Conservation (phyloP, 2,888 invertebrate genomes). For the Idaea aversata region DNA sequence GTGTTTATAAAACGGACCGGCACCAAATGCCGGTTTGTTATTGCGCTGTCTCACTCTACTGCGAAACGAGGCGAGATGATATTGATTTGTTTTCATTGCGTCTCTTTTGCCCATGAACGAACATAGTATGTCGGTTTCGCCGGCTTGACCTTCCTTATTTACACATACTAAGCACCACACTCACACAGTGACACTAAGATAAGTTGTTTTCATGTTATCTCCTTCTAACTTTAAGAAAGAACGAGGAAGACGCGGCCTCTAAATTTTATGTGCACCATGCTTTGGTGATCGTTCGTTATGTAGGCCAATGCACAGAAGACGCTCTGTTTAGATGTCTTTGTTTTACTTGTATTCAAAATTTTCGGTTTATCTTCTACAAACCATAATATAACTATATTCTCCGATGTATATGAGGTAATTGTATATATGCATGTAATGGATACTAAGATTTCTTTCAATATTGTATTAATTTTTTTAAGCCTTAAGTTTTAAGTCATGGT, state of each 20-base stretch:
- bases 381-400: no score
- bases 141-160: slow-evolving; percentile 72
- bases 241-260: slow-evolving; percentile 53
- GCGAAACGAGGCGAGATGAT: slow-evolving; percentile 67
- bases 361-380: no score
- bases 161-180: slow-evolving; percentile 48
- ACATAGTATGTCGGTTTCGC: slow-evolving; percentile 60
- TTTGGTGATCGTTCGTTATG: slow-evolving; percentile 38
- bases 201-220: slow-evolving; percentile 76
- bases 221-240: slow-evolving; percentile 61
- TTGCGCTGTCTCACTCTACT: slow-evolving; percentile 72
- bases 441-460: no score
- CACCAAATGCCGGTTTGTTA: slow-evolving; percentile 77
- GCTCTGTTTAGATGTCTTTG: slow-evolving; percentile 12
- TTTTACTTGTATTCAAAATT: neutral
- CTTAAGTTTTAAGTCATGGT: no score
- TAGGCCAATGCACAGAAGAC: slow-evolving; percentile 36
- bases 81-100: slow-evolving; percentile 81
- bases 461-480: no score
- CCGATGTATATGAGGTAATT: no score
- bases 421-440: no score
- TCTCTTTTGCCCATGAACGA: slow-evolving; percentile 62
- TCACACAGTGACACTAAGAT: slow-evolving; percentile 50
- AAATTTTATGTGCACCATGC: slow-evolving; percentile 38
- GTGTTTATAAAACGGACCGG: slow-evolving; percentile 50